Base-by-base conservation (phyloP, 1,140 invertebrate species). In the Chironomus striatipennis region DNA sequence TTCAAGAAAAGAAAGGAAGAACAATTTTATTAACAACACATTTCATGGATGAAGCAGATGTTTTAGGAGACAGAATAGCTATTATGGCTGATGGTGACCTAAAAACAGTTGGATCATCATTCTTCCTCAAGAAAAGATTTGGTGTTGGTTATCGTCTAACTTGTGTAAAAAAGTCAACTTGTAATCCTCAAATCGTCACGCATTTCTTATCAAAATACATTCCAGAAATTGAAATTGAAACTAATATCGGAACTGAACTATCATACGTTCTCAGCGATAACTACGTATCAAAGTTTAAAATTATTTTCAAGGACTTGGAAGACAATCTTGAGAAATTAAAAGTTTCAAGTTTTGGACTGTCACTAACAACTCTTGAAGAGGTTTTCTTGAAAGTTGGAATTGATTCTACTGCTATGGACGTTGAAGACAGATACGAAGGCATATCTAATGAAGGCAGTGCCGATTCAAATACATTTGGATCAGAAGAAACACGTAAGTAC, bases 41-140 rank as follows among this genome's bases (percentile, higher is more conserved):
- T 83, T 97, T 95, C 82, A 98, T 98, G 95, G 96, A 98, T 82
- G 97, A 98, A 85, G 96, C 96, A 64, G 96, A 99, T 85, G 87
- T 94, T 43, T 85, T 98, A 0, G 96, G 96, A 0, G 95, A 98
- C 84, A 86, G 95, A 78, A 94, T 98, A 78, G 94, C 93, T 2
- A 96, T 97, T 73, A 91, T 98, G 86, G 89, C 92, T 76, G 85
- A 87, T 42, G 96, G 95, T 17, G 83, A 86, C 74, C 84, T 97
- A n/a, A 88, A 89, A 78, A 95, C 94, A 79, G 90, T 88, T 83
- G 95, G 94, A 42, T 90, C 92, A 0, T 88, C 94, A 20, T 88
- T 96, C 83, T 95, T 94, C 81, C 84, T 97, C 67, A 97, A 97
- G 81, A 92, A 91, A 77, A 88, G 90, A 77, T 92, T 93, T 79